A percentile compares a stretch with the other conserved stretches of the same genome.
These are phyloP conservation scores for Micrasema minimum DNA, from an alignment of 1,140 invertebrate species.

Conservation along the genomic window DNA sequence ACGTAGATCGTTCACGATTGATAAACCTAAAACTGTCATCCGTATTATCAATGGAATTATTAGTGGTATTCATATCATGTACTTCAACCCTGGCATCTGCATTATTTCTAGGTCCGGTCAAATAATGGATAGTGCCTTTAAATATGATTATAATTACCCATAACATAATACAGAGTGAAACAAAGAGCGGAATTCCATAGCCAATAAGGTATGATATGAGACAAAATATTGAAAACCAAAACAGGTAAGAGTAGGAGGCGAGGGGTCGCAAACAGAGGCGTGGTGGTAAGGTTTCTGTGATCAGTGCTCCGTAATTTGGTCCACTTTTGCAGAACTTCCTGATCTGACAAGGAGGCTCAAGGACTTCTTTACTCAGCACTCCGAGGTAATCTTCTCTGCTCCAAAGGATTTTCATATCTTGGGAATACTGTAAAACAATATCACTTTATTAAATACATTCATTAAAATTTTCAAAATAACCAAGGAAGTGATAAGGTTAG, in stretches of 20 bases:
- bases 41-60: conserved; percentile 31
- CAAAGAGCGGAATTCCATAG: conserved; percentile 38
- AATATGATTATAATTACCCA: conserved; percentile 41
- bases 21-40: conserved; percentile 35
- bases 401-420: conserved; percentile 72
- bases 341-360: conserved; percentile 72
- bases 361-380: conserved; percentile 71
- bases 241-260: conserved; percentile 73
- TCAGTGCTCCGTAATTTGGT: conserved; percentile 67
- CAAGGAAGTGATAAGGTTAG: too few species aligned
- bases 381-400: conserved; percentile 72
- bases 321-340: conserved; percentile 70
- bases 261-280: conserved; percentile 76
- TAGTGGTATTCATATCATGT: background rate
- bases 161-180: conserved; percentile 28
- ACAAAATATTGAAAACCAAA: conserved; percentile 54
- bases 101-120: conserved; percentile 22
- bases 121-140: conserved; percentile 35
- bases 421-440: conserved; percentile 73
- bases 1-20: background rate
- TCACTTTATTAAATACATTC: too few species aligned
- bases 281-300: conserved; percentile 71
- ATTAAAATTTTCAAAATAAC: too few species aligned
- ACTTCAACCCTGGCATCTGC: conserved; percentile 6
- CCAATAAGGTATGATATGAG: conserved; percentile 36